Base-by-base conservation (phyloP, 64 coral and sea anemone species). In the Hydrozoanthus tunicans region DNA sequence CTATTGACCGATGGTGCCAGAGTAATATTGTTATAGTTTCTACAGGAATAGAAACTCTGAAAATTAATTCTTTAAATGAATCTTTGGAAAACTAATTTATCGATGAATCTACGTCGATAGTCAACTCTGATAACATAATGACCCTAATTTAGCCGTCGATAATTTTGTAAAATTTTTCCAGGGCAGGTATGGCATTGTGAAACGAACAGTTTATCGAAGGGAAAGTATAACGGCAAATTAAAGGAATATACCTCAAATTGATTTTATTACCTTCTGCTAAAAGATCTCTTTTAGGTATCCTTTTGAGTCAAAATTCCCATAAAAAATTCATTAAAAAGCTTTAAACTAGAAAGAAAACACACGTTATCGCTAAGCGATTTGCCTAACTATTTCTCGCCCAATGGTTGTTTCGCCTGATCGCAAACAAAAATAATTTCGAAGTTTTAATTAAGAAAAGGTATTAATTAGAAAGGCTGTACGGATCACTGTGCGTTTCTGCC, bases 11-110 rank as follows among this genome's bases (percentile, higher is more conserved):
- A 27, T 56, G 64, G 67, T 85, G 78, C 83, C 17, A 89, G 56
- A 27, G 74, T 81, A 91, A 80, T 90, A 85, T 85, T 94, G 93
- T 94, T 91, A 91, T 94, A 78, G 76, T 89, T 89, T 89, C 51
- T 80, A 59, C 71, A 89, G 92, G 93, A 94, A 97, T 97, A 91
- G 73, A 92, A 94, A 94, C 91, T 91, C 71, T 26, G 70, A 77
- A 93, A 82, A 83, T 82, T 97, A 97, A 97, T 97, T 97, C 77
- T 68, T 73, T 86, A 97, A 97, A 97, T 94, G 90, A 97, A 94
- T 91, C 95, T 94, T 97, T 97, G 83, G 92, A 94, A 96, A 97
- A 97, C 84, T 93, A 94, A 97, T 96, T 96, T 94, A 94, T 81
- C 80, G 85, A 56, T 93, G 83, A 85, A 96, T 96, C 93, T 90